A percentile compares a stretch with the other conserved stretches of the same genome.
phyloP scores from a whole-genome alignment of 2,888 invertebrate species.

The Monopis laevigella region DNA sequence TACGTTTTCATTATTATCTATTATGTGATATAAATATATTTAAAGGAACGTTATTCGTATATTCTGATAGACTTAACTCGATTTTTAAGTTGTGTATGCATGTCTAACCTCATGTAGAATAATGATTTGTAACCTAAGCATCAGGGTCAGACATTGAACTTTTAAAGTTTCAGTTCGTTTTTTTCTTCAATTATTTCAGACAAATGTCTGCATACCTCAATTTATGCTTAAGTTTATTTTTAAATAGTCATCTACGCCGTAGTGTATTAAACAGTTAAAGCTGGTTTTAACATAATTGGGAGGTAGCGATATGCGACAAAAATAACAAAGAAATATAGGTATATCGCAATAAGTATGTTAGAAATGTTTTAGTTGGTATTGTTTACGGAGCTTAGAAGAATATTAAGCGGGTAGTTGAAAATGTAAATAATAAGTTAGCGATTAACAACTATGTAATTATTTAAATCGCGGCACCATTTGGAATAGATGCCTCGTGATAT shows the following conservation, averaged over 20 bases:
- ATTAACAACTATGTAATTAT: slow-evolving; percentile 33
- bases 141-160: slow-evolving; percentile 24
- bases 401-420: slow-evolving; percentile 59
- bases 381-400: slow-evolving; percentile 51
- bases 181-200: slow-evolving; percentile 1
- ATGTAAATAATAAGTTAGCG: slow-evolving; percentile 59
- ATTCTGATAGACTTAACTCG: slow-evolving; percentile 27
- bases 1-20: neutral
- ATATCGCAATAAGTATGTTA: too few relatives aligned
- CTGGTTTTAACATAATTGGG: too few relatives aligned
- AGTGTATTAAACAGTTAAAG: too few relatives aligned
- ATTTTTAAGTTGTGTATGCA: slow-evolving; percentile 14
- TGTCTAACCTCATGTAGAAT: slow-evolving; percentile 32
- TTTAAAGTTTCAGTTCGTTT: too few relatives aligned
- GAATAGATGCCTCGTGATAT: slow-evolving; percentile 63
- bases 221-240: slow-evolving; percentile 10
- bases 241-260: too few relatives aligned
- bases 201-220: slow-evolving; percentile 6
- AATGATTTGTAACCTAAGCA: slow-evolving; percentile 16
- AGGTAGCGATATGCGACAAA: too few relatives aligned
- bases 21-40: slow-evolving; percentile 42
- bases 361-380: slow-evolving; percentile 15
- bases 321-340: too few relatives aligned
- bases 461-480: slow-evolving; percentile 50
- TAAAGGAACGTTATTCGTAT: slow-evolving; percentile 20